Conservation (phyloP, 2,888 invertebrate genomes). For the Kryphioiulus occultus region DNA sequence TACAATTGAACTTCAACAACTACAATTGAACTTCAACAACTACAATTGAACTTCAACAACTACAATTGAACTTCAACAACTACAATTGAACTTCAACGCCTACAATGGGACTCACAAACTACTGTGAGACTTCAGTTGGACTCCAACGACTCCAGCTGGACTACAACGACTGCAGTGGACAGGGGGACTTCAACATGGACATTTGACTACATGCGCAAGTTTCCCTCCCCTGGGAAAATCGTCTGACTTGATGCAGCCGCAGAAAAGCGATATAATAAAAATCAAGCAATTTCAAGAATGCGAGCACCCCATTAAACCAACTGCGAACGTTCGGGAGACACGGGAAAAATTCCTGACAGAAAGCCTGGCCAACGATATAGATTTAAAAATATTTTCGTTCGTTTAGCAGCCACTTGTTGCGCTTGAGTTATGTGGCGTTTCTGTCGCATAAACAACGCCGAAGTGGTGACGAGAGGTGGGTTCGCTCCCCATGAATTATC, state of each 20-base stretch:
- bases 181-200: no score
- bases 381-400: background rate
- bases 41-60: no score
- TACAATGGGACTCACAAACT: no score
- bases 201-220: no score
- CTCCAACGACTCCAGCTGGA: no score
- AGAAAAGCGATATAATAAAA: background rate
- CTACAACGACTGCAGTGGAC: no score
- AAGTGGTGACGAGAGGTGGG: slow-evolving; percentile 40
- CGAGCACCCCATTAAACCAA: background rate
- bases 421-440: slow-evolving; percentile 23
- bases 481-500: background rate
- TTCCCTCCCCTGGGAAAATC: no score
- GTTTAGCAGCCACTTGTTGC: slow-evolving; percentile 25
- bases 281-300: background rate
- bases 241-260: background rate
- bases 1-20: no score
- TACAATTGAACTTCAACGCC: no score
- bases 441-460: slow-evolving; percentile 39
- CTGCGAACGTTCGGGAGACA: background rate
- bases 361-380: background rate
- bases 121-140: no score
- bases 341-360: background rate
- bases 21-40: no score
- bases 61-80: no score